Evolutionary conservation across 2,113 vertebrate species (phyloP).

Genomic region (Psittacara wagleri): DNA sequence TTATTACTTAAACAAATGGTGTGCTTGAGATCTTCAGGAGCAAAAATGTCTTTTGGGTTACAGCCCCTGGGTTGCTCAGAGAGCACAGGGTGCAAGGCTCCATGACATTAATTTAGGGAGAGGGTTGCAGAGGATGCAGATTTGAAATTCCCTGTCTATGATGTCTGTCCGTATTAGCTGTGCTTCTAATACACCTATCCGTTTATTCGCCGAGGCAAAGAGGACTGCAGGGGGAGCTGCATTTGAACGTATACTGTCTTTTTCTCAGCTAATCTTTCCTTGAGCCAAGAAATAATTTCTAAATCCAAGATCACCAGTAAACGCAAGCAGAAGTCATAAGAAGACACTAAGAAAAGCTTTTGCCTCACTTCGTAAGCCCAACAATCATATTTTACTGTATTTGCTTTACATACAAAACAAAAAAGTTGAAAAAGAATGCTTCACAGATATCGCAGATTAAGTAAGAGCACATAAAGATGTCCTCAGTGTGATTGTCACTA

Average conservation of each 20-base stretch:
- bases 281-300: neutral
- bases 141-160: neutral
- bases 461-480: conserved; percentile 42
- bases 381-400: neutral
- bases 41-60: neutral
- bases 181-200: neutral
- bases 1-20: neutral
- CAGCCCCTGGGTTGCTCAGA: neutral
- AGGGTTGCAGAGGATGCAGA: neutral
- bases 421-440: neutral
- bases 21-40: neutral
- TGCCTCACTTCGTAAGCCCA: neutral
- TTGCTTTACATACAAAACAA: neutral
- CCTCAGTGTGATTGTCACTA: conserved; percentile 32
- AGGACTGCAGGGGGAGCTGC: neutral
- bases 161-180: rapidly evolving
- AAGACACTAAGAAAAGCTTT: neutral
- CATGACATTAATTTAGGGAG: rapidly evolving
- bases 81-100: neutral
- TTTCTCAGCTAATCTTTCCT: rapidly evolving
- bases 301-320: neutral
- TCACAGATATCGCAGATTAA: neutral
- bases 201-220: rapidly evolving
- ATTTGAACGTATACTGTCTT: neutral
- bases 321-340: neutral